Evolutionary conservation across 1,140 invertebrate genomes (phyloP).

Genomic region (Pissodes strobi): DNA sequence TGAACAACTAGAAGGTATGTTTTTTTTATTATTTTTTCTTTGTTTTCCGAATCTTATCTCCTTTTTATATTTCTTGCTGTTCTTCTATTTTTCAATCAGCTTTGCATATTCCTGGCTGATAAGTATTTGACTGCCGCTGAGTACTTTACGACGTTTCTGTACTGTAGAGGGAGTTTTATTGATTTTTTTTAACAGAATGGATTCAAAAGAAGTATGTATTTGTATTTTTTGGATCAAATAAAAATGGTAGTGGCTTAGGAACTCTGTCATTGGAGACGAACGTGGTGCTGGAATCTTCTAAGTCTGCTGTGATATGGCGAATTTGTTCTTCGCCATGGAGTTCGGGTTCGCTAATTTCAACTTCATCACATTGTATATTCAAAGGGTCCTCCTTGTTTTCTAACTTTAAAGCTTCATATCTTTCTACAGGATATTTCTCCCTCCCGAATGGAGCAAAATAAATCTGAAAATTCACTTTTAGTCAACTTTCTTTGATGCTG

Average conservation of each 20-base stretch:
- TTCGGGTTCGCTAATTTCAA: not conserved
- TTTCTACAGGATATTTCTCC: constrained; percentile 2
- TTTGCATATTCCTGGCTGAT: not conserved
- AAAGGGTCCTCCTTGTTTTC: not conserved
- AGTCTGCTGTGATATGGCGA: not conserved
- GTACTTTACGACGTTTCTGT: no score
- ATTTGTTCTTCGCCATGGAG: not conserved
- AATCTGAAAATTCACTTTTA: not conserved
- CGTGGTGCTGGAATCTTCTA: not conserved
- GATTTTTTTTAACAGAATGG: constrained; percentile 1
- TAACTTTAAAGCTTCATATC: not conserved
- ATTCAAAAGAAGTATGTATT: not conserved
- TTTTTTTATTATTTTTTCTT: constrained; percentile 4
- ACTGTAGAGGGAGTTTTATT: not conserved
- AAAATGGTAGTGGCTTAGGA: not conserved
- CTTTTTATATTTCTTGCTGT: not conserved
- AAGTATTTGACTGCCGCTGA: constrained; percentile 1
- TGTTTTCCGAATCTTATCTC: not conserved
- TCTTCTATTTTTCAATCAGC: not conserved
- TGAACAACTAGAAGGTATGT: not conserved
- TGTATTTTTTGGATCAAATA: no score
- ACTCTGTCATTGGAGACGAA: not conserved
- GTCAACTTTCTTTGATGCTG: no score
- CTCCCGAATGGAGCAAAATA: constrained; percentile 1
- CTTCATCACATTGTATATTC: not conserved